Conservation (phyloP, 1,140 invertebrate genomes). For the Penaeus indicus region DNA sequence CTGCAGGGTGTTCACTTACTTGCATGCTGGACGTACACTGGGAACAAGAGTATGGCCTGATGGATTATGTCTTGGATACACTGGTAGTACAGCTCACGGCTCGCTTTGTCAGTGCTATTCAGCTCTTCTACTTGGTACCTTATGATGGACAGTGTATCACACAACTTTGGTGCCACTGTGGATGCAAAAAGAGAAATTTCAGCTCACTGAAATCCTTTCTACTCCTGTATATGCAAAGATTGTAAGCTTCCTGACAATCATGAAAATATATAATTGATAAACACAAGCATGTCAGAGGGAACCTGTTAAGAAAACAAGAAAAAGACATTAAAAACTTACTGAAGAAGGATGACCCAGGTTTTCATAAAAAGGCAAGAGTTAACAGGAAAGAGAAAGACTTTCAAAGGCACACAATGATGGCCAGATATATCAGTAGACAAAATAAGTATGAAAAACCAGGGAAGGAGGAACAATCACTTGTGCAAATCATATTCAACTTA, state of each 20-base stretch:
- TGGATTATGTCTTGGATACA: slow-evolving; percentile 72
- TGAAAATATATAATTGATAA: not conserved
- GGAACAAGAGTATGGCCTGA: slow-evolving; percentile 73
- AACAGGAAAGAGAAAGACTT: no score
- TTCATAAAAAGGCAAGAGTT: no score
- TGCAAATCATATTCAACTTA: slow-evolving; percentile 54
- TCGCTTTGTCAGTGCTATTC: slow-evolving; percentile 71
- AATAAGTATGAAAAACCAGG: no score
- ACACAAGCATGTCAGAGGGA: not conserved
- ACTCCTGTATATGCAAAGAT: not conserved
- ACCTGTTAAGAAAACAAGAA: no score
- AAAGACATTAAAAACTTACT: no score
- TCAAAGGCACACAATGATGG: no score
- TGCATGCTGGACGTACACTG: slow-evolving; percentile 72
- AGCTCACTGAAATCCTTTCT: not conserved
- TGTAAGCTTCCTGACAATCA: not conserved
- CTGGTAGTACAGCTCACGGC: slow-evolving; percentile 75
- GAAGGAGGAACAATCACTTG: no score
- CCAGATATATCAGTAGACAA: no score
- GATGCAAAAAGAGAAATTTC: slow-evolving; percentile 39
- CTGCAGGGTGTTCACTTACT: slow-evolving; percentile 67
- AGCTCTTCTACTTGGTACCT: slow-evolving; percentile 72
- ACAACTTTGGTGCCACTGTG: slow-evolving; percentile 71
- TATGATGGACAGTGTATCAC: slow-evolving; percentile 70
- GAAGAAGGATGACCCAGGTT: no score